Percentiles rank a stretch among this genome's conserved stretches.
Conservation (phyloP, 2,113 vertebrate genomes). For the Lates calcarifer region DNA sequence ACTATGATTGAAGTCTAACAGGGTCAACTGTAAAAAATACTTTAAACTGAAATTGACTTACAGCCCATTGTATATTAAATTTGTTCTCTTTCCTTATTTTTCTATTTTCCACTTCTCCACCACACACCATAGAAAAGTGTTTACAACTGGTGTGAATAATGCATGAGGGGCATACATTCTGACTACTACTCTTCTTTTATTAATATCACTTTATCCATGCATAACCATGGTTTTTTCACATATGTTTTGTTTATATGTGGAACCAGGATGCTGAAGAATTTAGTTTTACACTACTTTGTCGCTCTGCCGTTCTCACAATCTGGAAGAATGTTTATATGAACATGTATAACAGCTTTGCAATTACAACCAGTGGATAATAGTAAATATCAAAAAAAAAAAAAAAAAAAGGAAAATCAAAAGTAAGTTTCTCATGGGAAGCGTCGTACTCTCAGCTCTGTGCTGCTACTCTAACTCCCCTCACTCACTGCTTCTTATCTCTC, state of each 20-base stretch:
- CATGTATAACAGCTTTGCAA: neutral
- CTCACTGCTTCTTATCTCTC: conserved; percentile 75
- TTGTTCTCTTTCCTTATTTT: neutral
- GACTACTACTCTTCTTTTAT: neutral
- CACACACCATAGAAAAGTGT: neutral
- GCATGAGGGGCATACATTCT: neutral
- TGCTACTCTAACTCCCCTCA: conserved; percentile 36
- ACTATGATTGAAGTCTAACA: neutral
- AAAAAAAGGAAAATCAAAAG: conserved; percentile 17
- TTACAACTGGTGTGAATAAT: neutral
- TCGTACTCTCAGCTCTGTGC: conserved; percentile 20
- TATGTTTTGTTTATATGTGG: neutral
- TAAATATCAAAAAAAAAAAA: conserved; percentile 4
- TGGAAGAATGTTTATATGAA: neutral
- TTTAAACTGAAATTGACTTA: neutral
- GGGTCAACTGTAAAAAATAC: neutral
- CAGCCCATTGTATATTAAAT: neutral
- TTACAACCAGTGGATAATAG: neutral
- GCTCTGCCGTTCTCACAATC: neutral
- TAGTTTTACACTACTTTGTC: neutral
- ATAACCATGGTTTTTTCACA: too few species aligned
- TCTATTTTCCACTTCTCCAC: neutral
- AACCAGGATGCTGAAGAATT: neutral
- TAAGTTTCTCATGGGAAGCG: conserved; percentile 31
- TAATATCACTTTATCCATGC: neutral